Percentiles rank a stretch among this genome's conserved stretches.
phyloP scores from a whole-genome alignment of 1,140 invertebrate genomes.

The Drosophila biarmipes region DNA sequence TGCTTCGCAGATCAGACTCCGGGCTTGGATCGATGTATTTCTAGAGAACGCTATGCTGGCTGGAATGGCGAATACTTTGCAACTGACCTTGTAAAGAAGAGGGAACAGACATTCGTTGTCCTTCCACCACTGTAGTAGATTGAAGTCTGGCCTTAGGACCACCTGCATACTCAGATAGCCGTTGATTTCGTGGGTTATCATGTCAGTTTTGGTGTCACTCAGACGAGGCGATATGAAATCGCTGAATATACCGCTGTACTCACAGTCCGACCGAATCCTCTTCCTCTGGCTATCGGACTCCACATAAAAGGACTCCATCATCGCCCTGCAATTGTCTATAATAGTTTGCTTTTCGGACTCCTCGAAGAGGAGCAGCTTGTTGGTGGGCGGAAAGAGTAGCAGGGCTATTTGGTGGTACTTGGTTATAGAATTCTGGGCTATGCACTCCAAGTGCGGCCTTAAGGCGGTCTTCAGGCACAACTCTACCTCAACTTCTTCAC shows the following conservation, averaged over 20 bases:
- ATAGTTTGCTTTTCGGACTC: background rate
- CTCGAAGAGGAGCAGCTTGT: background rate
- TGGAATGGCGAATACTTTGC: background rate
- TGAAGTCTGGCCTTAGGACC: background rate
- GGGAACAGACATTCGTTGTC: slow-evolving; percentile 1
- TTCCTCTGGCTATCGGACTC: background rate
- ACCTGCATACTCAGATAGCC: background rate
- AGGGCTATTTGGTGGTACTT: slow-evolving; percentile 1
- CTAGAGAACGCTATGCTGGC: background rate
- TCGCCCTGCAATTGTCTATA: background rate
- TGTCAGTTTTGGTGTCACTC: slow-evolving; percentile 2
- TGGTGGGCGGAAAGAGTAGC: slow-evolving; percentile 1
- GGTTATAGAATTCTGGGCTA: background rate
- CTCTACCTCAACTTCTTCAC: background rate
- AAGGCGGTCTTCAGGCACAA: background rate
- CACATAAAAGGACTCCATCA: slow-evolving; percentile 1
- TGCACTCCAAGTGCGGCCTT: background rate
- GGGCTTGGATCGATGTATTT: background rate
- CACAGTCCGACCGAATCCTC: background rate
- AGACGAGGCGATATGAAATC: background rate
- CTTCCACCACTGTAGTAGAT: background rate
- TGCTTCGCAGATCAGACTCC: background rate
- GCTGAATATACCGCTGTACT: background rate
- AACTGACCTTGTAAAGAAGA: background rate
- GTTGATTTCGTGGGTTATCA: background rate